phyloP scores from a whole-genome alignment of 1,140 invertebrate species.

The Atopsyche davidsoni region DNA sequence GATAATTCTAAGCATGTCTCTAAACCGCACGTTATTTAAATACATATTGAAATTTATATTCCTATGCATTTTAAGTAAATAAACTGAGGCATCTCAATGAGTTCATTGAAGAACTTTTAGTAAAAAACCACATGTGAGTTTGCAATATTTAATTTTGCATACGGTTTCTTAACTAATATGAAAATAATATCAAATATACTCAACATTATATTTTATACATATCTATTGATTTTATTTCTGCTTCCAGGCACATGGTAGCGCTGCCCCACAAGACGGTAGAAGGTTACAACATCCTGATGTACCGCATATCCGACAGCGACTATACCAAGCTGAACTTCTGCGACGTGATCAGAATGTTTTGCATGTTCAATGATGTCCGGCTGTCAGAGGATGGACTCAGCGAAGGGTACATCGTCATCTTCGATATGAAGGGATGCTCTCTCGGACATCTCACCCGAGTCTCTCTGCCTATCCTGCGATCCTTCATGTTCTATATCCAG shows the following conservation, averaged over 20 bases:
- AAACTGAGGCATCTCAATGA: no score
- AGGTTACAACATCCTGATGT: conserved; percentile 54
- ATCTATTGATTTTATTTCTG: conserved; percentile 15
- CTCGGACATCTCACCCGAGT: conserved; percentile 57
- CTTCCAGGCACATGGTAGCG: conserved; percentile 49
- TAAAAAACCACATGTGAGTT: no score
- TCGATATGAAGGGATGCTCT: conserved; percentile 59
- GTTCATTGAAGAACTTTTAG: no score
- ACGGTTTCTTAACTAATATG: no score
- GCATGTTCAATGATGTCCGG: conserved; percentile 59
- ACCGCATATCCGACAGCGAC: conserved; percentile 52
- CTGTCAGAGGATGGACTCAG: conserved; percentile 55
- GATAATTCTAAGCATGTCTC: no score
- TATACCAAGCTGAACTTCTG: conserved; percentile 55
- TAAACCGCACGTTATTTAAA: no score
- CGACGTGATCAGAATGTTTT: conserved; percentile 55
- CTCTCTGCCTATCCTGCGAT: conserved; percentile 50
- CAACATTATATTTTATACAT: conserved; percentile 1
- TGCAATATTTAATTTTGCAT: no score
- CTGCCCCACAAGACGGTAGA: conserved; percentile 53
- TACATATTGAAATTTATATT: no score
- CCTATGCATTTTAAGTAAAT: no score
- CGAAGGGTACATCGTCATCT: conserved; percentile 59
- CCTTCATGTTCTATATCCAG: conserved; percentile 62
- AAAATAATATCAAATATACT: no score